Conservation (phyloP, 1,140 invertebrate genomes). For the Neodiprion lecontei region DNA sequence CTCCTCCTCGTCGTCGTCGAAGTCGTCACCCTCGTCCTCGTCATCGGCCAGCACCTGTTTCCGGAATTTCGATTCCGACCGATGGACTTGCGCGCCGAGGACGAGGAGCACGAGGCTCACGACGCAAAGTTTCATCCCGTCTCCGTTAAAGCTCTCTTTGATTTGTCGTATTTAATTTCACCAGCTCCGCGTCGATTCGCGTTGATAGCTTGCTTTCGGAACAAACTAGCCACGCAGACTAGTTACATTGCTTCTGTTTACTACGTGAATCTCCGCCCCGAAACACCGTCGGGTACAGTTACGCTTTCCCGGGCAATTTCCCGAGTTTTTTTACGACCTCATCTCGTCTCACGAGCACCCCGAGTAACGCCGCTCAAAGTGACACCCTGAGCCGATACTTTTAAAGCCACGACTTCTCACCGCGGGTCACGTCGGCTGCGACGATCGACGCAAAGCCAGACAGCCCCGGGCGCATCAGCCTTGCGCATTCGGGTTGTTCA, state of each 20-base stretch:
- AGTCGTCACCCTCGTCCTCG: constrained; percentile 66
- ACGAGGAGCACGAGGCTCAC: constrained; percentile 42
- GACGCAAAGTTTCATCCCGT: constrained; percentile 47
- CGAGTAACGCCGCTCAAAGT: neutral
- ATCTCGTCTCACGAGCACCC: neutral
- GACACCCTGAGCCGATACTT: neutral
- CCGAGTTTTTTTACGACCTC: neutral
- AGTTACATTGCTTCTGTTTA: neutral
- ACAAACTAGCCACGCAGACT: too few relatives aligned
- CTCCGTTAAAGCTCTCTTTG: neutral
- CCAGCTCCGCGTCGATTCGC: neutral
- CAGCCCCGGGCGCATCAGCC: constrained; percentile 50
- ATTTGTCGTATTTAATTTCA: neutral
- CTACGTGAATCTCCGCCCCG: neutral
- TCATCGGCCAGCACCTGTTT: constrained; percentile 45
- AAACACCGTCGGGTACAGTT: neutral
- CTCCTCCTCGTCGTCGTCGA: constrained; percentile 66
- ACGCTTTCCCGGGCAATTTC: neutral
- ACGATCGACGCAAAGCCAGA: neutral
- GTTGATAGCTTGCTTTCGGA: too few relatives aligned
- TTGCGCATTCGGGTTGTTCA: constrained; percentile 62
- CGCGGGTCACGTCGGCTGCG: neutral
- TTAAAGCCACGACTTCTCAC: neutral
- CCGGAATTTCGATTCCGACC: constrained; percentile 49
- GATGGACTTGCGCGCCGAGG: constrained; percentile 39